These are phyloP conservation scores for Urocitellus parryii DNA, from an alignment of 2,113 vertebrate genomes.

Conservation along the genomic window DNA sequence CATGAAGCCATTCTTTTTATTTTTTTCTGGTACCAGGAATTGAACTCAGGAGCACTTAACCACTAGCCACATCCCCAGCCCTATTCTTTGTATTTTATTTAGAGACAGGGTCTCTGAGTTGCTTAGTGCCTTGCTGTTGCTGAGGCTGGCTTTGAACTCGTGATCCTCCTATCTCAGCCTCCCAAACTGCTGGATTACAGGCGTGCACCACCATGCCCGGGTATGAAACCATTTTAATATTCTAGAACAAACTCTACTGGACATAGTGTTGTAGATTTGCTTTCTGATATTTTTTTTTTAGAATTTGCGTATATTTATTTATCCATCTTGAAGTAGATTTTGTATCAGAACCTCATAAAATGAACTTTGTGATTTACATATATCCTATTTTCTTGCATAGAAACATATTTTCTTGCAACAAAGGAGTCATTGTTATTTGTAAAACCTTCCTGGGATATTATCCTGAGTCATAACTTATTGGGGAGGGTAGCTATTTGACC, in stretches of 20 bases:
- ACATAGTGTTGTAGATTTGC: background rate
- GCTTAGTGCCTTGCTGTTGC: too few species aligned
- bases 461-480: constrained; percentile 13
- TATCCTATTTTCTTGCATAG: background rate
- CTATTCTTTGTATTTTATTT: too few species aligned
- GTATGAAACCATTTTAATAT: constrained; percentile 15
- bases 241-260: constrained; percentile 21
- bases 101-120: too few species aligned
- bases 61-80: too few species aligned
- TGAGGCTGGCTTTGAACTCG: too few species aligned
- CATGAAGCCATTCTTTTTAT: background rate
- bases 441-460: constrained; percentile 14
- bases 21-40: too few species aligned
- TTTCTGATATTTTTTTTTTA: constrained; percentile 58
- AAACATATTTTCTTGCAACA: too few species aligned
- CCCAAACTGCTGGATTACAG: too few species aligned
- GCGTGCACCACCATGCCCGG: too few species aligned
- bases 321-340: constrained; percentile 26
- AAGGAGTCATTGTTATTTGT: background rate
- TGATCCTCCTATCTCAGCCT: too few species aligned
- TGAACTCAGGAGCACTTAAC: too few species aligned
- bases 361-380: background rate
- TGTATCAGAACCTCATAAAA: background rate
- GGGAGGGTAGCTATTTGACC: background rate
- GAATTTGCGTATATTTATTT: constrained; percentile 34